Base-by-base conservation (phyloP, 2,797 vertebrate genomes). In the Onychomys arenicola region DNA sequence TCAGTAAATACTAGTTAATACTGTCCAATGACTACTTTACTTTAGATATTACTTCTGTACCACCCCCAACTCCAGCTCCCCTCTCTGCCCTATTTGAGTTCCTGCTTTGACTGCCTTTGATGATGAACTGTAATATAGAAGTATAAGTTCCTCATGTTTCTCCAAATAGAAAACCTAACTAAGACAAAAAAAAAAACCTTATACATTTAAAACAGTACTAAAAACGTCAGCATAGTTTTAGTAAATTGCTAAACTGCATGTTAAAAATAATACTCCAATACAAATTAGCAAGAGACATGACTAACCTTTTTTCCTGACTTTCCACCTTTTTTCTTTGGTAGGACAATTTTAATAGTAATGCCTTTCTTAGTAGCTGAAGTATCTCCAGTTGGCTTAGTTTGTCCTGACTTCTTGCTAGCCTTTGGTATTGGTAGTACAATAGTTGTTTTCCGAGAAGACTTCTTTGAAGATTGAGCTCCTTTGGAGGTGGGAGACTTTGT, bases 281-380 rank as follows among this genome's bases (percentile, higher is more conserved):
- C 10, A 98, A 96, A 98, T 96, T 94, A 98, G 71, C 91, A 98
- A 93, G 80, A 98, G 81, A 92, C 85, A 95, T 6, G 94, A 98
- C 98, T 98, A 96, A 99, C 99, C 99, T 99, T 99, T 99, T 99
- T 99, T 97, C 99, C 99, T 27, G 99, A 99, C 96, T 99, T 99
- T 97, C 99, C 99, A 83, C 99, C 99, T 98, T 99, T 99, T 98
- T 99, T 99, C 98, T 99, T 99, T 89, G 98, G 98, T 97, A 99
- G 98, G 82, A 98, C 98, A 57, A 98, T 98, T 98, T 94, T 98
- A 93, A 93, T 98, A 97, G 96, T 98, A 98, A 77, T 98, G 98
- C 99, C 99, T 98, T 99, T 99, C 96, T 98, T 98, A 82, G 98
- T 82, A 34, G 98, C 98, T 11, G 99, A 96, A 97, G 98, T 95